phyloP scores from a whole-genome alignment of 2,888 invertebrate species.

The Dicyrtomina minuta region DNA sequence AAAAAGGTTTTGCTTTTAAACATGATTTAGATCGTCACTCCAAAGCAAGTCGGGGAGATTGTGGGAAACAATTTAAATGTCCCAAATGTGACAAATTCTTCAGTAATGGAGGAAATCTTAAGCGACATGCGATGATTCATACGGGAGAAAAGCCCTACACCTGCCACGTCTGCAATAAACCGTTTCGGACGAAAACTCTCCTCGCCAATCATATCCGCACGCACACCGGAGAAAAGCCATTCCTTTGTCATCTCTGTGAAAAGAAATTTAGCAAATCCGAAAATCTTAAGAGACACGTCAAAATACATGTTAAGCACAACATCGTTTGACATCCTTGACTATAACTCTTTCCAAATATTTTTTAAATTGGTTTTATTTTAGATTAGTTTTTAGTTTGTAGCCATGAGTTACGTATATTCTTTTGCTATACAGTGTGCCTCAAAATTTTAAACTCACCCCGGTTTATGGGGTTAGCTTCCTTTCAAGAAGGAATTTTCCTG shows the following conservation, averaged over 20 bases:
- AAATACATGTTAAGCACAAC: slow-evolving; percentile 29
- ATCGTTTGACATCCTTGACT: no score
- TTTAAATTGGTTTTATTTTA: no score
- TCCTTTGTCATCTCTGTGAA: slow-evolving; percentile 23
- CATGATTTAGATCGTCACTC: slow-evolving; percentile 30
- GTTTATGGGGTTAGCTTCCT: no score
- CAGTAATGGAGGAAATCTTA: slow-evolving; percentile 32
- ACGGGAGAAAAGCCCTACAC: slow-evolving; percentile 25
- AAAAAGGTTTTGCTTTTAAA: slow-evolving; percentile 31
- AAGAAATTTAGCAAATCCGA: slow-evolving; percentile 32
- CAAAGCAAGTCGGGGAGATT: slow-evolving; percentile 34
- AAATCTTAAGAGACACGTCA: slow-evolving; percentile 27
- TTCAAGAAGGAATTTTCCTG: no score
- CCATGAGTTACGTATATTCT: no score
- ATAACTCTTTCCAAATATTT: no score
- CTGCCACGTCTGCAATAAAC: slow-evolving; percentile 18
- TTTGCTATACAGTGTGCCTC: no score
- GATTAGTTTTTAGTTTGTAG: no score
- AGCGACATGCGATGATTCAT: slow-evolving; percentile 31
- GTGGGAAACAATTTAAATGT: slow-evolving; percentile 31
- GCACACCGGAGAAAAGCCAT: slow-evolving; percentile 29
- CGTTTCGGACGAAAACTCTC: slow-evolving; percentile 27
- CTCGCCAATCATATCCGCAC: slow-evolving; percentile 29
- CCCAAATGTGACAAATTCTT: slow-evolving; percentile 27
- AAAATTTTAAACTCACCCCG: no score